Percentiles rank a stretch among this genome's conserved stretches.
These are phyloP conservation scores for Nemoura dubitans DNA, from an alignment of 2,888 invertebrate genomes.

Conservation along the genomic window DNA sequence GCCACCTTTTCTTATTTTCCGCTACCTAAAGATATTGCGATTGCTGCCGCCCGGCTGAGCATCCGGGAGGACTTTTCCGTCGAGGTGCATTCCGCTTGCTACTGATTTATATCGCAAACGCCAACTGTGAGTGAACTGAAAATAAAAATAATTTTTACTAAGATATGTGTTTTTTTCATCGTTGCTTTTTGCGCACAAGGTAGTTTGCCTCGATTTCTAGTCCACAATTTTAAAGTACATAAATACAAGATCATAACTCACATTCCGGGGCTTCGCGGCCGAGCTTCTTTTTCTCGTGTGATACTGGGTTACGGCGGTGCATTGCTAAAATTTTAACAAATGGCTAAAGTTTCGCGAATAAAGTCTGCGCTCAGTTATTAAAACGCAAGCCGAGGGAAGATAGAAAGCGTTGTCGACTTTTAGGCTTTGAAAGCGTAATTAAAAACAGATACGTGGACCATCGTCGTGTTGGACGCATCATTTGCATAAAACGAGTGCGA, in stretches of 20 bases:
- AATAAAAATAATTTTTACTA: not conserved
- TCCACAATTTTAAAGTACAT: not conserved
- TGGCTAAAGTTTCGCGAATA: conserved; percentile 5
- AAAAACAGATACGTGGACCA: conserved; percentile 7
- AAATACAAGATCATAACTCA: not conserved
- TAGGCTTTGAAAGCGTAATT: conserved; percentile 2
- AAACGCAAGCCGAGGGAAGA: not conserved
- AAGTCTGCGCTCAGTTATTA: conserved; percentile 10
- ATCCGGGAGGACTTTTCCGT: not conserved
- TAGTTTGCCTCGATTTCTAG: not conserved
- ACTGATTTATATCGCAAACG: not conserved
- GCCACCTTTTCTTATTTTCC: conserved; percentile 22
- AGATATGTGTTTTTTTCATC: not conserved
- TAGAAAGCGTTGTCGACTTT: not conserved
- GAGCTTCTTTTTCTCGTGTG: not conserved
- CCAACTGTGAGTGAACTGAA: conserved; percentile 29
- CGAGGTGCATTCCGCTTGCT: not conserved
- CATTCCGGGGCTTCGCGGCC: not conserved
- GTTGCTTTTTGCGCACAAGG: not conserved
- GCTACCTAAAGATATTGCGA: conserved; percentile 33
- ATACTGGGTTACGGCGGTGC: not conserved
- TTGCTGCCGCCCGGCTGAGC: conserved; percentile 1
- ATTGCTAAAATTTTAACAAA: not conserved
- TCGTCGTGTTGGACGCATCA: no score
- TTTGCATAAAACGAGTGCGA: not conserved